Evolutionary conservation across 2,888 invertebrate species (phyloP), one percentile per base, ranked within the genome.

Genomic region (Ischnura elegans): DNA sequence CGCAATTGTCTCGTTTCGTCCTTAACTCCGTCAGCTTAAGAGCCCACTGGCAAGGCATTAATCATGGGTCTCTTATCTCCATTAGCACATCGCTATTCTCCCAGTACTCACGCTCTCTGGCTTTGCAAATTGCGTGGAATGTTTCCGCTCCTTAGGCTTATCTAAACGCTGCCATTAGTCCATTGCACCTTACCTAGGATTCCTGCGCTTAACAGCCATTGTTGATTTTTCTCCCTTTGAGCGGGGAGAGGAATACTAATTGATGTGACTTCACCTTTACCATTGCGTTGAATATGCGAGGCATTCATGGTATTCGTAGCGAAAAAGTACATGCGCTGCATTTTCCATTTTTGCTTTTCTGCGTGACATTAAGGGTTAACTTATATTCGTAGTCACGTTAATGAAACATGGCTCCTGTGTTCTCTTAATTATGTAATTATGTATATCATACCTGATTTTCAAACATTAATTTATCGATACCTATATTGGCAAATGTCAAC

Each of bases 71-170:
- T 36, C 76, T 76, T 76, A 36, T 36, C 36, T 76, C 76, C 36
- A 76, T 76, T 76, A 76, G 36, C 76, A 36, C 76, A 76, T 76
- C 76, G 29, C 76, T 36, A 36, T 76, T 76, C n/a, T 76, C 13
- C 76, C 29, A 76, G 76, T 76, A 36, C 29, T 36, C 29, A 10
- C 76, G 10, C 76, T 8, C 36, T 76, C 29, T 76, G 76, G 29
- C 29, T 76, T 36, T 36, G 4, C 76, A 76, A 76, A 76, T 76
- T 76, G 76, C 76, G 29, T 16, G 36, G 76, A 76, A 76, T 76
- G 25, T 76, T 76, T 76, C 76, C 76, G 76, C 29, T 36, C 29
- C 76, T 76, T 36, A 76, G 13, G 36, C 76, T 36, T 76, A 76
- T 61, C 61, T 61, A 61, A 6, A 25, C 61, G 76, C 36, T 29